Evolutionary conservation across 2,113 vertebrate species (phyloP).

Genomic region (Erpornis zantholeuca): DNA sequence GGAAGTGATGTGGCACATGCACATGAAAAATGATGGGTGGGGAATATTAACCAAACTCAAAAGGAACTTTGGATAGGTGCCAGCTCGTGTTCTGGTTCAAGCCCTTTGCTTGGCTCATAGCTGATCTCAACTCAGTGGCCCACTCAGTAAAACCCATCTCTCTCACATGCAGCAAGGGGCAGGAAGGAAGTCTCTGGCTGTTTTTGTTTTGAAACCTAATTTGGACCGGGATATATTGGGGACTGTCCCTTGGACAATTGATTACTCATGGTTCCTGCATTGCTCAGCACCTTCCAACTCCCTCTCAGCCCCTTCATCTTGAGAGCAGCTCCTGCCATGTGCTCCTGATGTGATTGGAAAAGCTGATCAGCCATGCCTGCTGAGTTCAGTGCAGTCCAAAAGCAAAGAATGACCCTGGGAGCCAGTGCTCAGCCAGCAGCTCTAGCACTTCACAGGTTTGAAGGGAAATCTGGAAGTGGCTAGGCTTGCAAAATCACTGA

Average conservation of each 20-base stretch:
- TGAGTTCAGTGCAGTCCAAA: background rate
- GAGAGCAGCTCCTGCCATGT: background rate
- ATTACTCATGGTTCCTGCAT: background rate
- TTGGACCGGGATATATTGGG: background rate
- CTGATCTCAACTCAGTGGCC: background rate
- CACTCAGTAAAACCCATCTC: background rate
- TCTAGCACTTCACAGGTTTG: background rate
- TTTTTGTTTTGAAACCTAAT: background rate
- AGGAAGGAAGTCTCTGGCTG: background rate
- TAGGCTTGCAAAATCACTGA: background rate
- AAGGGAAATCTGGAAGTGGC: background rate
- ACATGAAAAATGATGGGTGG: constrained; percentile 60
- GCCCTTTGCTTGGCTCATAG: constrained; percentile 6
- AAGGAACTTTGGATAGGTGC: constrained; percentile 54
- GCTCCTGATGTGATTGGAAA: background rate
- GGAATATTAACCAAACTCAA: constrained; percentile 46
- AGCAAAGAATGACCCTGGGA: background rate
- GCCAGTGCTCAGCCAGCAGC: background rate
- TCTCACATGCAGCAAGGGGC: background rate
- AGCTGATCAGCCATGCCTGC: background rate
- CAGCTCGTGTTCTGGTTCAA: constrained; percentile 35
- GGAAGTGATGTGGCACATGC: constrained; percentile 63
- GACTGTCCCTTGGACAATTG: background rate
- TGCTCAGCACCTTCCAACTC: background rate
- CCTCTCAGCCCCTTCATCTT: background rate